Percentiles rank a stretch among this genome's conserved stretches.
These are phyloP conservation scores for Clanis bilineata DNA, from an alignment of 2,888 invertebrate genomes.

Conservation along the genomic window DNA sequence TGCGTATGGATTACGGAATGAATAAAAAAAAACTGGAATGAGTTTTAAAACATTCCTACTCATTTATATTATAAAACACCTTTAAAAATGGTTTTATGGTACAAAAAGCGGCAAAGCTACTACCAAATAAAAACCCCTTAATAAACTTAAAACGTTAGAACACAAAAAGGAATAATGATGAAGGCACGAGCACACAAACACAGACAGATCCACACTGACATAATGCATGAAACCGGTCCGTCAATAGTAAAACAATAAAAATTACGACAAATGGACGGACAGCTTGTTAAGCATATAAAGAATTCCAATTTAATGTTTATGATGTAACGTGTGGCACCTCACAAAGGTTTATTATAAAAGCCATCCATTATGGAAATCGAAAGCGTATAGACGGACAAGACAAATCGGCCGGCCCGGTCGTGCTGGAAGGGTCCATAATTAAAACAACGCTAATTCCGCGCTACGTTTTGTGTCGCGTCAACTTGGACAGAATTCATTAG, in stretches of 20 bases:
- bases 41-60: not conserved
- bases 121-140: not conserved
- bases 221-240: not conserved
- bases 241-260: conserved; percentile 15
- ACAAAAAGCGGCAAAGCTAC: not conserved
- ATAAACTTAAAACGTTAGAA: not conserved
- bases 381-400: conserved; percentile 42
- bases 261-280: conserved; percentile 22
- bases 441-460: conserved; percentile 58
- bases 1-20: not conserved
- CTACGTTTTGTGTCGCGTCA: conserved; percentile 57
- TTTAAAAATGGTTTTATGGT: not conserved
- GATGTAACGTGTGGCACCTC: conserved; percentile 21
- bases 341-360: conserved; percentile 35
- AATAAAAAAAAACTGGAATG: not conserved
- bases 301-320: conserved; percentile 22
- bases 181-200: not conserved
- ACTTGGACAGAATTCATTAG: conserved; percentile 73
- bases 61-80: not conserved
- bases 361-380: conserved; percentile 50
- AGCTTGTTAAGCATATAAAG: conserved; percentile 22
- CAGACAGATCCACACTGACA: not conserved
- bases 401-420: conserved; percentile 35
- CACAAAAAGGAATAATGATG: not conserved
- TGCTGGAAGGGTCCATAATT: conserved; percentile 48